phyloP scores from a whole-genome alignment of 2,797 vertebrate genomes.

The Molossus alvarezi region DNA sequence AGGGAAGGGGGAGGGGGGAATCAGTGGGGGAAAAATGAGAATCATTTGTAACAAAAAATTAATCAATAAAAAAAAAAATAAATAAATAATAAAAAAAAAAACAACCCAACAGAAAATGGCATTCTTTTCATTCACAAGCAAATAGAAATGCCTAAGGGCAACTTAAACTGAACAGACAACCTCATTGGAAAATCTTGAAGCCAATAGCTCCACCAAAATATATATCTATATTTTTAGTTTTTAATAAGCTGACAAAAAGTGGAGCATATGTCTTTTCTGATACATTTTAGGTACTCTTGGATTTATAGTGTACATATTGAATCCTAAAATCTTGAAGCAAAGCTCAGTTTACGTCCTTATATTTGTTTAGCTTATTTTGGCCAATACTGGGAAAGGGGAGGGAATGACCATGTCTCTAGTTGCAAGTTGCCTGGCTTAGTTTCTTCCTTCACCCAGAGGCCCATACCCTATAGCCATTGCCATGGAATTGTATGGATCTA shows the following conservation, averaged over 20 bases:
- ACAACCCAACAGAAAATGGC: background rate
- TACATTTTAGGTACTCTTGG: slow-evolving; percentile 51
- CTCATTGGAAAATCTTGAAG: slow-evolving; percentile 61
- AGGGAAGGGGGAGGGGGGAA: too few species aligned
- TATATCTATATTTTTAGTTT: slow-evolving; percentile 61
- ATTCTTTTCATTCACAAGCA: slow-evolving; percentile 70
- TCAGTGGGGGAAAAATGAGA: too few species aligned
- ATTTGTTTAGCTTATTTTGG: slow-evolving; percentile 56
- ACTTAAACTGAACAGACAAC: slow-evolving; percentile 61
- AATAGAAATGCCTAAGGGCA: slow-evolving; percentile 66
- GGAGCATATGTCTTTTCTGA: slow-evolving; percentile 62
- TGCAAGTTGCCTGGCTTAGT: slow-evolving; percentile 17
- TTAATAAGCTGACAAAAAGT: slow-evolving; percentile 71
- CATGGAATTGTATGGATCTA: background rate
- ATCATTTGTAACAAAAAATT: too few species aligned
- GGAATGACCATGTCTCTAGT: background rate
- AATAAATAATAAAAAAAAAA: slow-evolving; percentile 47
- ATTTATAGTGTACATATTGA: slow-evolving; percentile 49
- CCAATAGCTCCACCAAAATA: slow-evolving; percentile 67
- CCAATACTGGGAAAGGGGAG: background rate
- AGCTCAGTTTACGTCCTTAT: slow-evolving; percentile 38
- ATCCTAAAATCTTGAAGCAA: slow-evolving; percentile 43
- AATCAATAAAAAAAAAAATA: too few species aligned
- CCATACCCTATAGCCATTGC: background rate
- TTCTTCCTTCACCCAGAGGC: background rate